A percentile compares a stretch with the other conserved stretches of the same genome.
phyloP scores from a whole-genome alignment of 2,888 invertebrate species.

The Achlya flavicornis region DNA sequence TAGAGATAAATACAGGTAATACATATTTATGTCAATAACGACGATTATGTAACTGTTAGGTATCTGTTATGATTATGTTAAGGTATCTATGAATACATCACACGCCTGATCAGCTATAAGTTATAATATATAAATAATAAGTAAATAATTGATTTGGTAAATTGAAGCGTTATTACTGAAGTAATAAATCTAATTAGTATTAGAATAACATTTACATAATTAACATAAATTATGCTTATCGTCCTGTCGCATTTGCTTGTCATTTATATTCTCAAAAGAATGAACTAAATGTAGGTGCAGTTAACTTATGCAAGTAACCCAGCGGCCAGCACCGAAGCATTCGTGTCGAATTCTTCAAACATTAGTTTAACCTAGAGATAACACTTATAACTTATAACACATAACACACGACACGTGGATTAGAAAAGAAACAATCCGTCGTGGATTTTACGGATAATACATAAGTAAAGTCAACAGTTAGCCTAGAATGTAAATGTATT shows the following conservation, averaged over 20 bases:
- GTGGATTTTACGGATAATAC: neutral
- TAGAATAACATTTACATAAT: too few species aligned
- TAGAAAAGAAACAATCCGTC: constrained; percentile 8
- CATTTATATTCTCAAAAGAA: constrained; percentile 3
- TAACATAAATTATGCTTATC: neutral
- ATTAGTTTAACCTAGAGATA: constrained; percentile 19
- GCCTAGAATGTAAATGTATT: neutral
- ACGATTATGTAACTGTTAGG: constrained; percentile 28
- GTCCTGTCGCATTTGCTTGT: neutral
- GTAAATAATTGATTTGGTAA: too few species aligned
- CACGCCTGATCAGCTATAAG: too few species aligned
- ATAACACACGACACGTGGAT: neutral
- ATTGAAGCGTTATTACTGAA: too few species aligned
- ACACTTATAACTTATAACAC: too few species aligned
- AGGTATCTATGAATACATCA: constrained; percentile 28
- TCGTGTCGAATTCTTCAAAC: too few species aligned
- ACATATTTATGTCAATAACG: too few species aligned
- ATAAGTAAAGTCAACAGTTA: neutral
- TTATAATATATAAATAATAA: too few species aligned
- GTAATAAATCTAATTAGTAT: too few species aligned
- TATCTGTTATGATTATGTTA: too few species aligned
- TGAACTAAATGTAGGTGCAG: neutral
- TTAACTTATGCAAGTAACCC: too few species aligned
- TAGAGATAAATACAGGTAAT: neutral
- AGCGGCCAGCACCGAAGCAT: too few species aligned